These are phyloP conservation scores for Lemur catta DNA, from an alignment of 2,797 vertebrate genomes.

Conservation along the genomic window DNA sequence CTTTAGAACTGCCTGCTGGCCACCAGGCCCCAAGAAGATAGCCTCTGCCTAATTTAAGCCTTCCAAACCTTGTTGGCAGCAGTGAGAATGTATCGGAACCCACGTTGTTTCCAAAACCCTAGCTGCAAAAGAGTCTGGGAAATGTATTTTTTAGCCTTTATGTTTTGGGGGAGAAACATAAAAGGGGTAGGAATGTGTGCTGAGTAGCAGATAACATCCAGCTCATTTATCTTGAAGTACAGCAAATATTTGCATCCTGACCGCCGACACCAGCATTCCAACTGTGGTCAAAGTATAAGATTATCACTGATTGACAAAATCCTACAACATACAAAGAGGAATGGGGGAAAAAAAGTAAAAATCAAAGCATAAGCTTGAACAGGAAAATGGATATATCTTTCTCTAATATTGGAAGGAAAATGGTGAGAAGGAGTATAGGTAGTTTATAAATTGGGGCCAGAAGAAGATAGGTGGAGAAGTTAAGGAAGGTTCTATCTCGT, in stretches of 20 bases:
- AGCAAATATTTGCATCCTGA: background rate
- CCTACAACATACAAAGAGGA: background rate
- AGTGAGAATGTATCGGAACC: background rate
- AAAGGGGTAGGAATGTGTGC: background rate
- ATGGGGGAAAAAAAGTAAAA: background rate
- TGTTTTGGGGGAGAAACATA: background rate
- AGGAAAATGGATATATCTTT: background rate
- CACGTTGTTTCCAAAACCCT: background rate
- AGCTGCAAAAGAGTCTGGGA: background rate
- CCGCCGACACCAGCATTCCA: background rate
- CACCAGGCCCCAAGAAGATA: background rate
- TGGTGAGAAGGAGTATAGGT: background rate
- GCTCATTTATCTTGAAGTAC: background rate
- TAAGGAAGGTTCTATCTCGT: background rate
- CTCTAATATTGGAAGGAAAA: background rate
- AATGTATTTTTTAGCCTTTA: background rate
- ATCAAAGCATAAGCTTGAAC: background rate
- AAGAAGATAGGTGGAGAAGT: background rate
- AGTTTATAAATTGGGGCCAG: background rate
- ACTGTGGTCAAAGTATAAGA: background rate
- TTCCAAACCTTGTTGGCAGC: background rate
- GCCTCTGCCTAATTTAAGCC: background rate
- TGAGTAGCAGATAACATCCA: background rate
- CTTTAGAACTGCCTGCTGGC: background rate
- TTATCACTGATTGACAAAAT: background rate